Conservation (phyloP, 2,888 invertebrate species). For the Heliconius aoede region DNA sequence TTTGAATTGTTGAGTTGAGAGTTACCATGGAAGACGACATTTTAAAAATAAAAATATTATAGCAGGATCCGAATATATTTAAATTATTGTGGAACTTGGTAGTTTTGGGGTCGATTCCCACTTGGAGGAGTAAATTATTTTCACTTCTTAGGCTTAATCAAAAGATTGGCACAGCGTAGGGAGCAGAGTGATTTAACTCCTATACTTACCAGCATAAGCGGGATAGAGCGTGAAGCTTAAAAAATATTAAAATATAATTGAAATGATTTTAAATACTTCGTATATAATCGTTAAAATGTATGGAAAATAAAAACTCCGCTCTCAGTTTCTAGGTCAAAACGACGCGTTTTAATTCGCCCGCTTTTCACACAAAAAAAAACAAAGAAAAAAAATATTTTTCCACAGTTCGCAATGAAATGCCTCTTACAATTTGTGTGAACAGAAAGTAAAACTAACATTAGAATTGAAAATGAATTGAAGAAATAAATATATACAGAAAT, state of each 20-base stretch:
- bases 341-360: conserved; percentile 22
- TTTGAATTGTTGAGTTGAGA: too few species aligned
- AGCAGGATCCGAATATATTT: too few species aligned
- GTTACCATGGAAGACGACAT: too few species aligned
- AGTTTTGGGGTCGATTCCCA: too few species aligned
- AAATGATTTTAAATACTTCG: neutral
- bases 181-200: too few species aligned
- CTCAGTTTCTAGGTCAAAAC: conserved; percentile 33
- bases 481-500: neutral
- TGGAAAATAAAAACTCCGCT: conserved; percentile 24
- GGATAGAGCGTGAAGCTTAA: neutral
- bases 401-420: neutral
- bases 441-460: neutral
- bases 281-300: conserved; percentile 25
- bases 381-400: conserved; percentile 12
- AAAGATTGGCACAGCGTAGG: too few species aligned
- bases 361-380: conserved; percentile 16
- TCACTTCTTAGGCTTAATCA: too few species aligned
- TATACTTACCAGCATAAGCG: too few species aligned
- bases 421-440: conserved; percentile 6
- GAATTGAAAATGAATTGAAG: neutral
- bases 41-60: too few species aligned
- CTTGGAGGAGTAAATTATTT: too few species aligned
- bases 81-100: too few species aligned
- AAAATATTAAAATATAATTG: neutral